These are phyloP conservation scores for Oikopleura dioica DNA, from an alignment of 23 tunicate genomes.

Conservation along the genomic window DNA sequence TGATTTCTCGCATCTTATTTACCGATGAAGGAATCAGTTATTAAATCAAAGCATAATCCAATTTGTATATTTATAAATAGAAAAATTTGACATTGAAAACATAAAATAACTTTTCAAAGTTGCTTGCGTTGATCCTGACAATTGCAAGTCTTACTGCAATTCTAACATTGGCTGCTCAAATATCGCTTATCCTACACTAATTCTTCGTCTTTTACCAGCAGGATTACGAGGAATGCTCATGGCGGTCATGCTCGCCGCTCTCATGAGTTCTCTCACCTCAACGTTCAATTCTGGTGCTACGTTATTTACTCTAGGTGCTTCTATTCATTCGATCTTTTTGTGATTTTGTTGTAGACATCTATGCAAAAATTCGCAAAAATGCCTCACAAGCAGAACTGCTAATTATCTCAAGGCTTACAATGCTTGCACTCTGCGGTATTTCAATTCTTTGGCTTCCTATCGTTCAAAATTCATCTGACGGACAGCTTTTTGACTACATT, in stretches of 20 bases:
- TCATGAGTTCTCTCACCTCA: slow-evolving; percentile 70
- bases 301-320: slow-evolving; percentile 50
- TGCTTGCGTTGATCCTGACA: slow-evolving; percentile 29
- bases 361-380: no score
- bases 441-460: slow-evolving; percentile 90
- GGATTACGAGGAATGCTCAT: no score
- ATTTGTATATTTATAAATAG: no score
- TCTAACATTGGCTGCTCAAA: slow-evolving; percentile 49
- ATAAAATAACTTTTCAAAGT: no score
- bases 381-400: no score
- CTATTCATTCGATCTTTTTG: no score
- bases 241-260: slow-evolving; percentile 70
- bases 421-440: no score
- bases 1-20: slow-evolving; percentile 52
- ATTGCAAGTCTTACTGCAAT: slow-evolving; percentile 31
- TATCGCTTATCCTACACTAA: slow-evolving; percentile 61
- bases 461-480: slow-evolving; percentile 54
- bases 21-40: no score
- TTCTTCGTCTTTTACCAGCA: slow-evolving; percentile 39
- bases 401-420: no score
- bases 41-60: no score
- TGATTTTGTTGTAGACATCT: no score
- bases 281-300: slow-evolving; percentile 69
- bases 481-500: slow-evolving; percentile 74
- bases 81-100: no score